These are phyloP conservation scores for Belonocnema kinseyi DNA, from an alignment of 1,140 invertebrate species.

Conservation along the genomic window DNA sequence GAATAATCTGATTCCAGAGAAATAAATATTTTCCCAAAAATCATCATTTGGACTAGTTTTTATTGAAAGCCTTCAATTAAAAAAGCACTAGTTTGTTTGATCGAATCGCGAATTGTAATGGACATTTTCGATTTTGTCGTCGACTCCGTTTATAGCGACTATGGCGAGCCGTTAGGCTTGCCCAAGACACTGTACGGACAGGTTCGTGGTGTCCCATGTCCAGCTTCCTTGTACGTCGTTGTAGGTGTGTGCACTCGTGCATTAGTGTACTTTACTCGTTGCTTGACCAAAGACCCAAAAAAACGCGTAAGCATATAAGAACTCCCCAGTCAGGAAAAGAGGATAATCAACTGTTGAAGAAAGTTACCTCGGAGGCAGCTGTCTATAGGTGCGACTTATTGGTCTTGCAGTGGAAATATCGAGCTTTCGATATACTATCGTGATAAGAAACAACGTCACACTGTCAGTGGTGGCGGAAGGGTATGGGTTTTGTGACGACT, in stretches of 20 bases:
- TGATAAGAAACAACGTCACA: no score
- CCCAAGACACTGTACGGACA: background rate
- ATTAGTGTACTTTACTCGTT: background rate
- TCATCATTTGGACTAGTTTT: no score
- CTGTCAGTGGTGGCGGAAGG: no score
- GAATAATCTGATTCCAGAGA: no score
- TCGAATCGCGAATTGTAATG: background rate
- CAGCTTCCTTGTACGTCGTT: background rate
- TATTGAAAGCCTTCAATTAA: background rate
- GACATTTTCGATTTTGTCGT: conserved; percentile 23
- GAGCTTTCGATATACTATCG: conserved; percentile 5
- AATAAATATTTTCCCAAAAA: no score
- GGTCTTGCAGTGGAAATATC: background rate
- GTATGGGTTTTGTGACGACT: no score
- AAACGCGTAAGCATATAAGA: conserved; percentile 15
- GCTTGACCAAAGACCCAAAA: conserved; percentile 12
- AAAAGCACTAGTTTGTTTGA: background rate
- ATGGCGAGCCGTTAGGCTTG: background rate
- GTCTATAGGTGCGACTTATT: conserved; percentile 1
- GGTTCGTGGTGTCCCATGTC: conserved; percentile 6
- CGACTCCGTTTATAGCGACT: background rate
- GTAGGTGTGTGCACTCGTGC: conserved; percentile 12
- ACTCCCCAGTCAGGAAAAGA: background rate
- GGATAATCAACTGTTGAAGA: conserved; percentile 30
- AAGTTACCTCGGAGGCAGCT: conserved; percentile 9